phyloP scores from a whole-genome alignment of 2,888 invertebrate species.

The Cistogaster globosa region DNA sequence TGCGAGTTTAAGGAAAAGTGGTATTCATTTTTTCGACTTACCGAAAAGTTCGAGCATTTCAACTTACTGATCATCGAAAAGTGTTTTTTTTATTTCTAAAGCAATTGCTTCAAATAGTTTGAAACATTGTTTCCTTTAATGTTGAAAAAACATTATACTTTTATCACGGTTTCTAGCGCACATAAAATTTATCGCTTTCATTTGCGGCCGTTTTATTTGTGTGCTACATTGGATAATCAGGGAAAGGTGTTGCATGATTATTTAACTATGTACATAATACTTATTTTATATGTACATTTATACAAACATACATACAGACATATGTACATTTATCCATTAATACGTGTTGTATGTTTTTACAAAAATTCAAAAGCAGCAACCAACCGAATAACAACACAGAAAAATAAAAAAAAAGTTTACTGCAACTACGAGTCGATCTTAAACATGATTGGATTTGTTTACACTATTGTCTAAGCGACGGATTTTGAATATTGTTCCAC shows the following conservation, averaged over 20 bases:
- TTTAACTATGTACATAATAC: not conserved
- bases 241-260: conserved; percentile 2
- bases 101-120: too few relatives aligned
- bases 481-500: conserved; percentile 37
- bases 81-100: too few relatives aligned
- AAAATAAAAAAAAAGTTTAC: conserved; percentile 39
- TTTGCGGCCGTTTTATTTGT: not conserved
- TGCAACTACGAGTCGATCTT: conserved; percentile 50
- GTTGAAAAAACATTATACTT: too few relatives aligned
- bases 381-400: conserved; percentile 19
- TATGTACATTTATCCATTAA: not conserved
- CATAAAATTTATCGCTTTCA: too few relatives aligned
- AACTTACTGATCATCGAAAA: too few relatives aligned
- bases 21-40: too few relatives aligned
- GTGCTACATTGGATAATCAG: not conserved
- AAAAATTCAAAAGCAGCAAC: conserved; percentile 30
- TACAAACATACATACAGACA: not conserved
- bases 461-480: conserved; percentile 27
- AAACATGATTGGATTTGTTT: conserved; percentile 65
- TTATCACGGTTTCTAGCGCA: too few relatives aligned
- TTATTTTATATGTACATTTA: not conserved
- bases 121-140: too few relatives aligned
- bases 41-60: too few relatives aligned
- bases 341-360: conserved; percentile 52
- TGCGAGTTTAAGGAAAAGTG: too few relatives aligned